Percentiles rank a stretch among this genome's conserved stretches.
Conservation (phyloP, 2,797 vertebrate genomes). For the Neosalanx taihuensis region DNA sequence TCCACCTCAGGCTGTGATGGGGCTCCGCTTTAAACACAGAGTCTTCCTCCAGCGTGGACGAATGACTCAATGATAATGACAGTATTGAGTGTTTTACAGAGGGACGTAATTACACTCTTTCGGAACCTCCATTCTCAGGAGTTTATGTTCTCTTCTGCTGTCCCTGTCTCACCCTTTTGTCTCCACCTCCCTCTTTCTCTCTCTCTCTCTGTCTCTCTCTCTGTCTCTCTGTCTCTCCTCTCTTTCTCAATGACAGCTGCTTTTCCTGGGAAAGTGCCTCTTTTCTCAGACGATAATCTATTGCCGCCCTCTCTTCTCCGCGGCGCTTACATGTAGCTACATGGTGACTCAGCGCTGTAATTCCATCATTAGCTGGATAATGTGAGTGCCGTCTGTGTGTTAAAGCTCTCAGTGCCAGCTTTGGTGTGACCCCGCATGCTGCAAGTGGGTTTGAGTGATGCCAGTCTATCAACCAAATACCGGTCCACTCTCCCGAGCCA, state of each 20-base stretch:
- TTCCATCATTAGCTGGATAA: conserved; percentile 82
- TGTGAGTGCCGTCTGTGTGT: conserved; percentile 71
- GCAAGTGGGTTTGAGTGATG: conserved; percentile 68
- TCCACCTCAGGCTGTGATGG: conserved; percentile 65
- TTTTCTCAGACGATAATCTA: conserved; percentile 74
- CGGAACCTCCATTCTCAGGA: conserved; percentile 61
- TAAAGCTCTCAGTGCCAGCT: conserved; percentile 73
- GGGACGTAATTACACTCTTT: conserved; percentile 72
- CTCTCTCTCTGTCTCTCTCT: conserved; percentile 30
- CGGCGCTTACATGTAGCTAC: conserved; percentile 75
- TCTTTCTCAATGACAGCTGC: conserved; percentile 65
- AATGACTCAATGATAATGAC: conserved; percentile 76
- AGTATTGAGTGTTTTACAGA: conserved; percentile 70
- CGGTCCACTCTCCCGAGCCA: conserved; percentile 42
- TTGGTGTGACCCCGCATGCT: conserved; percentile 64
- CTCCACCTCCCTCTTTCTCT: conserved; percentile 11
- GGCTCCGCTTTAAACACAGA: conserved; percentile 65
- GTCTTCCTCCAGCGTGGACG: conserved; percentile 61
- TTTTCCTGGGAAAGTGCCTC: conserved; percentile 74
- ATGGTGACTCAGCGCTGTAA: conserved; percentile 80
- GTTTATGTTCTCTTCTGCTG: conserved; percentile 63
- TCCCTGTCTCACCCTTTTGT: neutral
- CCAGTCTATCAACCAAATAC: conserved; percentile 65
- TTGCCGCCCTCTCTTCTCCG: conserved; percentile 57
- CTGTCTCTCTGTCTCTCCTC: conserved; percentile 14